These are phyloP conservation scores for Atherix ibis DNA, from an alignment of 2,888 invertebrate genomes.

Conservation along the genomic window DNA sequence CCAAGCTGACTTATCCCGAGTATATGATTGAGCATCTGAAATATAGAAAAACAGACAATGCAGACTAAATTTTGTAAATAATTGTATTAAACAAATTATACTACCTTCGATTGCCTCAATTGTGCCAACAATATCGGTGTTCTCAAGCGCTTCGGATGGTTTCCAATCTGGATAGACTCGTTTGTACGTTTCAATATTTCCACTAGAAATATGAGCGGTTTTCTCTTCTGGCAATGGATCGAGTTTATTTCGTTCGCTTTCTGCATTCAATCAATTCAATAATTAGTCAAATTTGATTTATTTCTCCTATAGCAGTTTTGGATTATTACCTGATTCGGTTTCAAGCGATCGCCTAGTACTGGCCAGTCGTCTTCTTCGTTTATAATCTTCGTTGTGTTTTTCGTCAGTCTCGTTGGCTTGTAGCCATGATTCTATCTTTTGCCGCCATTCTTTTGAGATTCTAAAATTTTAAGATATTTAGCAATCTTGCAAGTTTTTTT, in stretches of 20 bases:
- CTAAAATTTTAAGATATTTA: constrained; percentile 12
- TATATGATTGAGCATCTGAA: constrained; percentile 20
- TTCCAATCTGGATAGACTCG: constrained; percentile 64
- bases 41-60: constrained; percentile 4
- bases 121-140: constrained; percentile 66
- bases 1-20: constrained; percentile 54
- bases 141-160: constrained; percentile 60
- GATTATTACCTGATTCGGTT: constrained; percentile 68
- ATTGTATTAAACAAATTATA: constrained; percentile 3
- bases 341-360: constrained; percentile 64
- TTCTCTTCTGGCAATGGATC: constrained; percentile 63
- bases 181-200: constrained; percentile 34
- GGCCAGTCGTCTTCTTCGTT: constrained; percentile 48
- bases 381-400: constrained; percentile 51
- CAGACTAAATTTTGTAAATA: constrained; percentile 11
- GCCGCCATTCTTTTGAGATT: constrained; percentile 61
- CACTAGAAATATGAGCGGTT: constrained; percentile 33
- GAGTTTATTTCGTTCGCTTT: constrained; percentile 61
- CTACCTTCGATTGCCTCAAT: constrained; percentile 77
- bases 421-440: constrained; percentile 84
- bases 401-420: constrained; percentile 74
- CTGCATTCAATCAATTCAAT: constrained; percentile 33
- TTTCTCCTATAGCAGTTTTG: too few relatives aligned
- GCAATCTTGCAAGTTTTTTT: neutral
- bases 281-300: too few relatives aligned